Evolutionary conservation across 2,113 vertebrate species (phyloP).

Genomic region (Anhinga anhinga): DNA sequence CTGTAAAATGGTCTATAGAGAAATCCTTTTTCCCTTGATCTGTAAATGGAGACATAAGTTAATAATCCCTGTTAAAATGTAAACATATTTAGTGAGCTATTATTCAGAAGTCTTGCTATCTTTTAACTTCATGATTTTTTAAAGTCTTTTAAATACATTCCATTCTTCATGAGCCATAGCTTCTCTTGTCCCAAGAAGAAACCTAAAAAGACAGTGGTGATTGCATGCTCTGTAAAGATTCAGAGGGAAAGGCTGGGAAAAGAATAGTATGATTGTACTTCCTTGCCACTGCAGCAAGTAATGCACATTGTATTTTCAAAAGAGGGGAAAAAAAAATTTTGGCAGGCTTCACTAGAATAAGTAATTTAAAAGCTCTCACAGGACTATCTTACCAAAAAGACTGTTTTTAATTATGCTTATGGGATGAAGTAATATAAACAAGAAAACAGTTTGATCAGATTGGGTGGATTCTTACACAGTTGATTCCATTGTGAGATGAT

Average conservation of each 20-base stretch:
- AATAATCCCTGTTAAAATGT: neutral
- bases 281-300: neutral
- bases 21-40: neutral
- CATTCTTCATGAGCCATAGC: neutral
- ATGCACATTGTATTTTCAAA: neutral
- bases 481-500: neutral
- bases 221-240: neutral
- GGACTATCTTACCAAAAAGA: neutral
- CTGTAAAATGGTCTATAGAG: neutral
- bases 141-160: neutral
- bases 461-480: neutral
- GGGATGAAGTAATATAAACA: neutral
- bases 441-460: neutral
- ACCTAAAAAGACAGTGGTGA: neutral
- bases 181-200: neutral
- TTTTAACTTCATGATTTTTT: neutral
- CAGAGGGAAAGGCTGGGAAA: neutral
- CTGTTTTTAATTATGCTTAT: neutral
- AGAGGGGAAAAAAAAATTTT: neutral
- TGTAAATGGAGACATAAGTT: neutral
- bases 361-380: neutral
- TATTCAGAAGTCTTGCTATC: neutral
- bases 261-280: neutral
- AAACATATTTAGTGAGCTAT: neutral
- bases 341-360: neutral